These are phyloP conservation scores for Cancer borealis DNA, from an alignment of 2,888 invertebrate species.

Conservation along the genomic window DNA sequence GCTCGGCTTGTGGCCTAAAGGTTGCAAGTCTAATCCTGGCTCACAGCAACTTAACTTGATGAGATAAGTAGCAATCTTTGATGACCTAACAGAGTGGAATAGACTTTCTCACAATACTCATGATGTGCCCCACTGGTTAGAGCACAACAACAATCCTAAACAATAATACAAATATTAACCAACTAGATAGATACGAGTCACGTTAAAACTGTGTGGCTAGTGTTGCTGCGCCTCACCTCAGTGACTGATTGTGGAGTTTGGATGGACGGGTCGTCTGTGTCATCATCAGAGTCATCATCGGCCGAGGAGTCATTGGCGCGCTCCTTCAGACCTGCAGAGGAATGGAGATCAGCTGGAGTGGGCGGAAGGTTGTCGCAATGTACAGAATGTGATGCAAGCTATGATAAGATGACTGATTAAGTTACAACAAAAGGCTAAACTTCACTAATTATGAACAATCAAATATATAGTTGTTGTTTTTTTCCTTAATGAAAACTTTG, in stretches of 20 bases:
- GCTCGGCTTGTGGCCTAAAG: too few species aligned
- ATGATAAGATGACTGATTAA: background rate
- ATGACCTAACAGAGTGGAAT: too few species aligned
- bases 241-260: conserved; percentile 60
- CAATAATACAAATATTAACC: background rate
- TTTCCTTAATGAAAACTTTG: background rate
- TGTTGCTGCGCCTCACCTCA: conserved; percentile 52
- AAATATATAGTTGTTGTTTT: too few species aligned
- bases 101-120: background rate
- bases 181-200: too few species aligned
- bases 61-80: too few species aligned
- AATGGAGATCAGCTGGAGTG: background rate
- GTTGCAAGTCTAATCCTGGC: too few species aligned
- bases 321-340: background rate
- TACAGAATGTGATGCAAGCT: background rate
- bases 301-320: conserved; percentile 67
- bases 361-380: background rate
- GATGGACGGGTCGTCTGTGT: conserved; percentile 60
- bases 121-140: background rate
- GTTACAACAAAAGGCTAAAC: background rate
- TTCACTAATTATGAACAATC: too few species aligned
- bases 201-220: background rate
- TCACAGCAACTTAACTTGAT: too few species aligned
- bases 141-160: background rate
- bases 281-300: conserved; percentile 71